Evolutionary conservation across 1,140 invertebrate species (phyloP).

Genomic region (Cecropterus lyciades): DNA sequence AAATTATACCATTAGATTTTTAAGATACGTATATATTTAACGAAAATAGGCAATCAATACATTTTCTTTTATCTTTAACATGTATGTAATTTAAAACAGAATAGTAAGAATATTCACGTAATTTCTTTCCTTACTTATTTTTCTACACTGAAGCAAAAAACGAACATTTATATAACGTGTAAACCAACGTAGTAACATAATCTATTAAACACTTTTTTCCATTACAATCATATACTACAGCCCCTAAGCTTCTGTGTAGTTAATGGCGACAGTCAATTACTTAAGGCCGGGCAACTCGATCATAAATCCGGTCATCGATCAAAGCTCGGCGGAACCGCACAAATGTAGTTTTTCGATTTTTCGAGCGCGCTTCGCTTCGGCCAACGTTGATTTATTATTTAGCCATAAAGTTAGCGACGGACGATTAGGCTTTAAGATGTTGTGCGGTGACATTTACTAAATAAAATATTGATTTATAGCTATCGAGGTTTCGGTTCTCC

Average conservation of each 20-base stretch:
- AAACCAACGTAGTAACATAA: too few species aligned
- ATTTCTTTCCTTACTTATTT: too few species aligned
- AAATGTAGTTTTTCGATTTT: conserved; percentile 49
- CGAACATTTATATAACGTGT: too few species aligned
- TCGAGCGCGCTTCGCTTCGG: conserved; percentile 24
- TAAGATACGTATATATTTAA: too few species aligned
- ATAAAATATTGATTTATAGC: neutral
- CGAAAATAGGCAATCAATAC: too few species aligned
- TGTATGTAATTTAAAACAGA: too few species aligned
- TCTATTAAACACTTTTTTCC: too few species aligned
- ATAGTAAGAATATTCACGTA: too few species aligned
- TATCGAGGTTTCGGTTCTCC: neutral
- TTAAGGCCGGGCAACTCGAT: conserved; percentile 69
- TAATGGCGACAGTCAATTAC: conserved; percentile 78
- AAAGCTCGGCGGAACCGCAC: conserved; percentile 66
- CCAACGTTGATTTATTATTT: conserved; percentile 43
- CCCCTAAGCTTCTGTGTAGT: conserved; percentile 25
- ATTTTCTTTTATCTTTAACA: too few species aligned
- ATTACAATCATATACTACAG: too few species aligned
- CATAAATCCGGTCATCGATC: conserved; percentile 75
- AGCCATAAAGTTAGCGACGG: conserved; percentile 41
- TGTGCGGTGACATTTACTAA: conserved; percentile 21
- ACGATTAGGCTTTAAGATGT: conserved; percentile 37
- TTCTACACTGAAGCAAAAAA: too few species aligned
- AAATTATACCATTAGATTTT: too few species aligned